These are phyloP conservation scores for Euphonia xanthogaster DNA, from an alignment of 2,797 vertebrate species.

Conservation along the genomic window DNA sequence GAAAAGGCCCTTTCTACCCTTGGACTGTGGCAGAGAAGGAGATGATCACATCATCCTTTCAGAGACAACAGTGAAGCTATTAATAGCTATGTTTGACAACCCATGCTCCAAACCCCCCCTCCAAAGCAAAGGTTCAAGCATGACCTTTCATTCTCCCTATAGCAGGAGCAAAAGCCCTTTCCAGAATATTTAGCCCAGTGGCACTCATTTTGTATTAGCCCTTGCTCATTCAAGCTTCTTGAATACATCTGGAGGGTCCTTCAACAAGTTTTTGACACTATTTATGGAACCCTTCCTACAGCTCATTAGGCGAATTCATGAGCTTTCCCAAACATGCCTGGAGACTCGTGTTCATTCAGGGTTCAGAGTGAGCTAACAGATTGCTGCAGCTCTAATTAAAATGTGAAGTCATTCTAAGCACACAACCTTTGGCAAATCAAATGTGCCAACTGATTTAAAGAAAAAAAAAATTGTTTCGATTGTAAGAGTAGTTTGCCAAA, in stretches of 20 bases:
- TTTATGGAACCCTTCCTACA: slow-evolving; percentile 26
- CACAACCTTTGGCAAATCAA: slow-evolving; percentile 35
- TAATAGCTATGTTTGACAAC: not conserved
- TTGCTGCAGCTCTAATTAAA: slow-evolving; percentile 55
- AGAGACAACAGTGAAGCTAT: not conserved
- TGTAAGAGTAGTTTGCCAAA: slow-evolving; percentile 10
- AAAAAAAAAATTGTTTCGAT: not conserved
- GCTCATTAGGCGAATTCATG: slow-evolving; percentile 28
- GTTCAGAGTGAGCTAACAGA: slow-evolving; percentile 18
- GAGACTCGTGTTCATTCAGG: slow-evolving; percentile 3
- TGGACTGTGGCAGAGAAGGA: not conserved
- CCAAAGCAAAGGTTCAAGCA: not conserved
- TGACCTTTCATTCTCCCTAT: slow-evolving; percentile 15
- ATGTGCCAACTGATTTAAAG: not conserved
- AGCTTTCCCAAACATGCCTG: slow-evolving; percentile 30
- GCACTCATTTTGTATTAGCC: not conserved
- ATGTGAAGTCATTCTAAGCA: slow-evolving; percentile 20
- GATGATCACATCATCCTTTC: not conserved
- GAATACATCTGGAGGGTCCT: slow-evolving; percentile 11
- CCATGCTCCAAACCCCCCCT: not conserved
- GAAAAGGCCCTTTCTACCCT: not conserved
- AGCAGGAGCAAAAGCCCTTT: not conserved
- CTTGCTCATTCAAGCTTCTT: slow-evolving; percentile 7
- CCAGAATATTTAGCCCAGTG: slow-evolving; percentile 3
- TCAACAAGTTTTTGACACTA: not conserved